A percentile compares a stretch with the other conserved stretches of the same genome.
Evolutionary conservation across 2,797 vertebrate species (phyloP).

Genomic region (Bradypus variegatus): DNA sequence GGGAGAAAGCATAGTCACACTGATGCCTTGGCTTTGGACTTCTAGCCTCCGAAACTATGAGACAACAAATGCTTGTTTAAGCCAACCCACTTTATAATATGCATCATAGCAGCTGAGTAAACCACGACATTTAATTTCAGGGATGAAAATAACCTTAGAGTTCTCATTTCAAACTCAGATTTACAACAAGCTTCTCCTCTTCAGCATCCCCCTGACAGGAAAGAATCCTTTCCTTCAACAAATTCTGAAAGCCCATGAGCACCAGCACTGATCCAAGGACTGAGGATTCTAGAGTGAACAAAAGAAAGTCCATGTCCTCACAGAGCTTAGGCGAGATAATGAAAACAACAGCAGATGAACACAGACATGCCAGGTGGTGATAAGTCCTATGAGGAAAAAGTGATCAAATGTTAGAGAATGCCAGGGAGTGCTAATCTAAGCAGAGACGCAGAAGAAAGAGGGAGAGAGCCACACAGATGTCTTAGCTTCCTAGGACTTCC

Average conservation of each 20-base stretch:
- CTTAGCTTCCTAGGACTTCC: too few relatives aligned
- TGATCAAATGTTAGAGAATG: background rate
- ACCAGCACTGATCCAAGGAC: background rate
- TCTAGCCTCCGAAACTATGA: too few relatives aligned
- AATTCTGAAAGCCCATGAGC: too few relatives aligned
- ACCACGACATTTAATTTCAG: background rate
- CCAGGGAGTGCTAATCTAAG: background rate
- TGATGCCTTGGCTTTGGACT: too few relatives aligned
- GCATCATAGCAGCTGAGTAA: too few relatives aligned
- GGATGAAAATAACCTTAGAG: background rate
- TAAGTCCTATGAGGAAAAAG: background rate
- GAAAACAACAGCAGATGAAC: background rate
- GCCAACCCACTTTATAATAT: too few relatives aligned
- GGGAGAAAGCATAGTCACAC: too few relatives aligned
- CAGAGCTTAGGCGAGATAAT: background rate
- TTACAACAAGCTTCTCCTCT: background rate
- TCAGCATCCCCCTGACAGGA: background rate
- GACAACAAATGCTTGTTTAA: too few relatives aligned
- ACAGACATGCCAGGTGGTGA: too few relatives aligned
- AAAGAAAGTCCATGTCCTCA: background rate
- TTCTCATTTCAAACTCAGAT: background rate
- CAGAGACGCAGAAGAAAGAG: background rate
- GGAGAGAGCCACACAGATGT: background rate
- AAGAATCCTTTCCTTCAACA: background rate
- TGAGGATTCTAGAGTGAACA: background rate